Conservation (phyloP, 2,113 vertebrate species). For the Sebastes fasciatus region DNA sequence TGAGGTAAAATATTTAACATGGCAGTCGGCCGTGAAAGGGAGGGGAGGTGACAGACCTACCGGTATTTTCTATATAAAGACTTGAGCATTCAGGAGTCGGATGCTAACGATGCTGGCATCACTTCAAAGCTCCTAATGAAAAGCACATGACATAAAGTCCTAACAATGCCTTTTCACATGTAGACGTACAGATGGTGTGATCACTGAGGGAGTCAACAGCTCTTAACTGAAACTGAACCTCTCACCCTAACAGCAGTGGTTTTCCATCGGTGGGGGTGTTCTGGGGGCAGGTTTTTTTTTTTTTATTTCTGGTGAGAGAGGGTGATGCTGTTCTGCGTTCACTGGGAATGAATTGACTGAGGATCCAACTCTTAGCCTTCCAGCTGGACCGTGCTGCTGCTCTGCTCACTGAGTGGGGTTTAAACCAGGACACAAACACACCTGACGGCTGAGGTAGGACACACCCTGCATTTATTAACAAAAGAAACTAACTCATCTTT, state of each 20-base stretch:
- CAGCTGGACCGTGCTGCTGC: slow-evolving; percentile 67
- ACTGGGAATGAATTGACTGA: slow-evolving; percentile 68
- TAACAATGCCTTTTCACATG: slow-evolving; percentile 86
- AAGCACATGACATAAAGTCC: slow-evolving; percentile 89
- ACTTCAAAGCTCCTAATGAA: slow-evolving; percentile 91
- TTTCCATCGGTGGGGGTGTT: slow-evolving; percentile 70
- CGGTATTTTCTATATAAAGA: slow-evolving; percentile 80
- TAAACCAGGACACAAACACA: slow-evolving; percentile 62
- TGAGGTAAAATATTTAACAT: slow-evolving; percentile 51
- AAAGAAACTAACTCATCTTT: background rate
- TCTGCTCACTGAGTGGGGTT: slow-evolving; percentile 58
- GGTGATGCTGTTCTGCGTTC: slow-evolving; percentile 68
- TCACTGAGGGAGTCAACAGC: slow-evolving; percentile 85
- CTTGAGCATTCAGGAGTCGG: slow-evolving; percentile 83
- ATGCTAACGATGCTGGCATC: slow-evolving; percentile 88
- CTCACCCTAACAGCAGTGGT: slow-evolving; percentile 79
- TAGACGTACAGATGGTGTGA: slow-evolving; percentile 86
- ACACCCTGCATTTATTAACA: slow-evolving; percentile 37
- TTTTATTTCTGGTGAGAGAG: slow-evolving; percentile 50
- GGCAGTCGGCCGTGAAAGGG: slow-evolving; percentile 39
- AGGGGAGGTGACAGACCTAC: slow-evolving; percentile 66
- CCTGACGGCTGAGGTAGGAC: slow-evolving; percentile 74
- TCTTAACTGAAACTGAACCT: slow-evolving; percentile 86
- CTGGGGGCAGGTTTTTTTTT: slow-evolving; percentile 30
- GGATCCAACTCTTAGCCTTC: slow-evolving; percentile 63